Evolutionary conservation across 2,113 vertebrate genomes (phyloP).

Genomic region (Triplophysa siluroides): DNA sequence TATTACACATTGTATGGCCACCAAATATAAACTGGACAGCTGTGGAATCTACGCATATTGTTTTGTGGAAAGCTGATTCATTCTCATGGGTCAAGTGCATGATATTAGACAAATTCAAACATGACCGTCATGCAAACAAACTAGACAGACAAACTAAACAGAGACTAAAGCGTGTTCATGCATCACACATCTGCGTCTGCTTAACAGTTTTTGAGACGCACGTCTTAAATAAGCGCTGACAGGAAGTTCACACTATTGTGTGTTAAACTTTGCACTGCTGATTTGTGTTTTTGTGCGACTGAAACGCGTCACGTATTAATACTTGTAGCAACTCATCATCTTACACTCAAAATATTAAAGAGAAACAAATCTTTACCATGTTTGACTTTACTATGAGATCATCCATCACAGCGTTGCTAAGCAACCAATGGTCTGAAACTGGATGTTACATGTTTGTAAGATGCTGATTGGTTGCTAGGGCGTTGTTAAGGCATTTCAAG

Average conservation of each 20-base stretch:
- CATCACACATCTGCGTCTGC: background rate
- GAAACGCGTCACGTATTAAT: background rate
- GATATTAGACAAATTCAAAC: too few species aligned
- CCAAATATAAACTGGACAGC: too few species aligned
- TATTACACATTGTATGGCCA: too few species aligned
- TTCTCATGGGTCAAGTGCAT: too few species aligned
- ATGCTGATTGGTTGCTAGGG: background rate
- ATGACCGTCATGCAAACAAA: background rate
- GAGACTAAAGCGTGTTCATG: background rate
- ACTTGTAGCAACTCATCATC: too few species aligned
- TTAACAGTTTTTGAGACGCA: background rate
- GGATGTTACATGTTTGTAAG: background rate
- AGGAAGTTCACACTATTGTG: slow-evolving; percentile 32
- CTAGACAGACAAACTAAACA: background rate
- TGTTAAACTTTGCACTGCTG: slow-evolving; percentile 1
- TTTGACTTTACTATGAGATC: too few species aligned
- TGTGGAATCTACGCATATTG: too few species aligned
- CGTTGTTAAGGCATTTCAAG: background rate
- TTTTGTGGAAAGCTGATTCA: too few species aligned
- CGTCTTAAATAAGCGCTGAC: background rate
- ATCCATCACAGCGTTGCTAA: too few species aligned
- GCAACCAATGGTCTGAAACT: too few species aligned
- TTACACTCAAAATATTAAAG: too few species aligned
- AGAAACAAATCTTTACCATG: too few species aligned
- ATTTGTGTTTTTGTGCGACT: background rate